Base-by-base conservation (phyloP, 2,888 invertebrate species). In the Drosophila neotestacea region DNA sequence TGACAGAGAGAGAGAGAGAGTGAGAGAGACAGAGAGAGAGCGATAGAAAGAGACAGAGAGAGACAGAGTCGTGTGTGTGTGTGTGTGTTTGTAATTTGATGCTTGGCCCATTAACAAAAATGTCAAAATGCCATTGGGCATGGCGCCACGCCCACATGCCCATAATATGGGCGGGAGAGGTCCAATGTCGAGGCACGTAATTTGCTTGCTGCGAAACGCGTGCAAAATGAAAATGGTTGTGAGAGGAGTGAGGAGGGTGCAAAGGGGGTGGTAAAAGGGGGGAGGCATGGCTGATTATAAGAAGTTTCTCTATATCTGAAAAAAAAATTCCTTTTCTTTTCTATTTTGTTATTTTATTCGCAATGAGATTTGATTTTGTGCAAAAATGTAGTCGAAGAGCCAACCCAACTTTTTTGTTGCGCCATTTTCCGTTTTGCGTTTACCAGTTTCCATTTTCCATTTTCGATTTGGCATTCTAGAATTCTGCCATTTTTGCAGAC, bases 101-200 rank as follows among this genome's bases (percentile, higher is more conserved):
- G 84, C 81, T 81, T 79, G 73, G 76, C 75, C 86, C 84, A 88
- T 88, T 86, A 86, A 84, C 80, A 80, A 88, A 86, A 85, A 88
- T 86, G 84, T 88, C 86, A 88, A 84, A 86, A 86, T 85, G 86
- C 85, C 84, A 73, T 73, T 81, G 85, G 84, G 85, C 87, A 84
- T 73, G 63, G 58, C 39, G 22, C 48, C 41, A 41, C 52, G 41
- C 48, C 32, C 56, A 54, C 41, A 54, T n/a, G 38, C 28, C 42
- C n/a, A 36, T 28, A 42, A 41, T 41, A 65, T 9, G 13, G 22
- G 22, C 7, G 27, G 39, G 22, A 22, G 50, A 39, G 32, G 36
- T 42, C n/a, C 70, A 55, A 46, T 68, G 71, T 63, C 41, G 75
- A 44, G 77, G 79, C 84, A 85, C 87, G 84, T 86, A 84, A 84